Evolutionary conservation across 2,888 invertebrate genomes (phyloP).

Genomic region (Flexamia atlantica): DNA sequence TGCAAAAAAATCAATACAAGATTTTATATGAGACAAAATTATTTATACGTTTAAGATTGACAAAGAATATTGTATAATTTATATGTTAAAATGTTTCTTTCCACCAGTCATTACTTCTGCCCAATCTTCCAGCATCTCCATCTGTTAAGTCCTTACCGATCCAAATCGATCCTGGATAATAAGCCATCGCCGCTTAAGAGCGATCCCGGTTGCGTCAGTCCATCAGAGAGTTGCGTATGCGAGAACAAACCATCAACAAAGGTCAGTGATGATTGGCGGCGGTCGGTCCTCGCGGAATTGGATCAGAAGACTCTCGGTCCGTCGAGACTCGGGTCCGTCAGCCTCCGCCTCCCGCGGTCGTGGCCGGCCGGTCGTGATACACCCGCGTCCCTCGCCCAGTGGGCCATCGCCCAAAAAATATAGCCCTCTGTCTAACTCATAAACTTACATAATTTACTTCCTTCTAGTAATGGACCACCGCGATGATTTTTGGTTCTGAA

Average conservation of each 20-base stretch:
- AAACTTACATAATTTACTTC: not conserved
- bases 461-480: not conserved
- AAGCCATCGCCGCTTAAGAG: not conserved
- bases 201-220: not conserved
- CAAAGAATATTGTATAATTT: too few relatives aligned
- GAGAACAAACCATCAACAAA: conserved; percentile 38
- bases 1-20: too few relatives aligned
- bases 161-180: not conserved
- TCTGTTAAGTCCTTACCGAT: too few relatives aligned
- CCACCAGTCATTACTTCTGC: too few relatives aligned
- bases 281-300: not conserved
- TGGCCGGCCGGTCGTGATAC: conserved; percentile 19
- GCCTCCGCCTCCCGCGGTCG: not conserved
- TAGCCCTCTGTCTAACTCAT: not conserved
- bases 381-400: conserved; percentile 11
- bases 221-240: conserved; percentile 25
- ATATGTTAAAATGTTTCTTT: too few relatives aligned
- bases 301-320: not conserved
- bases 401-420: too few relatives aligned
- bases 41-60: too few relatives aligned
- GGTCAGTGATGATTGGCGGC: conserved; percentile 39
- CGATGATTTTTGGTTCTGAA: not conserved
- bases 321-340: not conserved
- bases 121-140: too few relatives aligned
- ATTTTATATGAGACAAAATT: too few relatives aligned